Base-by-base conservation (phyloP, 2,888 invertebrate genomes). In the Sepiola atlantica region DNA sequence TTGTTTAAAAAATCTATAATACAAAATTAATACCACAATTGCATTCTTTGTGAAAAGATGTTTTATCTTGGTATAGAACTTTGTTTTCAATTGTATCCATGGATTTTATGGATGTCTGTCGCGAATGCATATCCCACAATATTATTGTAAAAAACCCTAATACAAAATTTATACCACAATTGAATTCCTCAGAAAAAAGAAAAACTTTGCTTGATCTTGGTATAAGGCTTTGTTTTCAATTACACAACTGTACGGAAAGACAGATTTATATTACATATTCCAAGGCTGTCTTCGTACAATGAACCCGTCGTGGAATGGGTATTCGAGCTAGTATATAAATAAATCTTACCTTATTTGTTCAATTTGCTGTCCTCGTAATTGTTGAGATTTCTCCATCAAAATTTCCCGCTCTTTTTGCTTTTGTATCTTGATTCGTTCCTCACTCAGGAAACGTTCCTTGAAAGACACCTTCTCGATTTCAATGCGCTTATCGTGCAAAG, bases 341-440 rank as follows among this genome's bases (percentile, higher is more conserved):
- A 35, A 28, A 94, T 96, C 97, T 96, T 96, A 97, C 97, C 97
- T 96, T 90, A 97, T 97, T 95, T 97, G 97, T 96, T 97, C 97
- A 94, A 97, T 96, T 95, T 97, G 97, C 95, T 96, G 96, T 3
- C 96, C 96, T 94, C 96, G 95, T 94, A 96, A 95, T 20, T 96
- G 95, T 90, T 96, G 96, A 28, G 97, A 96, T 93, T 96, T 96
- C 18, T 97, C 96, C 91, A 97, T 95, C 57, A 97, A 95, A 24
- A 95, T 95, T 90, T 96, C 95, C 55, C 97, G 95, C 77, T 97
- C 96, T 16, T 96, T 95, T 95, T 97, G 97, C 28, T 96, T 95
- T 94, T 96, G 95, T 45, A 96, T 95, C 24, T 95, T 94, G 35
- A 96, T 96, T 28, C 95, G 94, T 94, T 97, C 97, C 91, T 97